Evolutionary conservation across 2,113 vertebrate species (phyloP).

Genomic region (Cygnus buccinator): DNA sequence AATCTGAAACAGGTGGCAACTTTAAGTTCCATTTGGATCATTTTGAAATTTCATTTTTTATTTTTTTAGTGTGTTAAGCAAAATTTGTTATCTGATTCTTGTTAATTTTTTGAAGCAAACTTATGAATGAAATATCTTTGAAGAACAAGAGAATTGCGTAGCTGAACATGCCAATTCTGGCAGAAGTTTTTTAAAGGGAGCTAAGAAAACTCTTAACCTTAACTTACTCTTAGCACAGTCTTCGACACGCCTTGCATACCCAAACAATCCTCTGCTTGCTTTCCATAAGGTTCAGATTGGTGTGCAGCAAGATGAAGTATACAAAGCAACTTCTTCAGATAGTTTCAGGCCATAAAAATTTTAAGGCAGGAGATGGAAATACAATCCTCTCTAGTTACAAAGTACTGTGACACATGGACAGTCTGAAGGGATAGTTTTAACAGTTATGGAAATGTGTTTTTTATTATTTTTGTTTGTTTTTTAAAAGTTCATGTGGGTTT

Average conservation of each 20-base stretch:
- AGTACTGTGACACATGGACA: neutral
- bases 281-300: neutral
- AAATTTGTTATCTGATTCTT: neutral
- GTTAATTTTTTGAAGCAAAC: neutral
- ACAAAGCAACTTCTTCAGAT: neutral
- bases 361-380: slow-evolving; percentile 1
- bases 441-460: neutral
- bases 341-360: slow-evolving; percentile 27
- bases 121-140: neutral
- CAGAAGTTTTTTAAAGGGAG: neutral
- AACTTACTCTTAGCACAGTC: neutral
- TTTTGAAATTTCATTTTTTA: neutral
- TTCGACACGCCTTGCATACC: slow-evolving; percentile 13
- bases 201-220: slow-evolving; percentile 40
- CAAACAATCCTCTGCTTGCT: slow-evolving; percentile 36
- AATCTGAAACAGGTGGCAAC: neutral
- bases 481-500: neutral
- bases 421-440: neutral
- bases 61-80: neutral
- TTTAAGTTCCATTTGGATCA: neutral
- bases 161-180: neutral
- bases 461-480: neutral
- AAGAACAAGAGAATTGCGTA: neutral
- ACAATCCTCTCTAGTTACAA: neutral
- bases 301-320: neutral